Conservation (phyloP, 2,113 vertebrate species). For the Marmota flaviventris region DNA sequence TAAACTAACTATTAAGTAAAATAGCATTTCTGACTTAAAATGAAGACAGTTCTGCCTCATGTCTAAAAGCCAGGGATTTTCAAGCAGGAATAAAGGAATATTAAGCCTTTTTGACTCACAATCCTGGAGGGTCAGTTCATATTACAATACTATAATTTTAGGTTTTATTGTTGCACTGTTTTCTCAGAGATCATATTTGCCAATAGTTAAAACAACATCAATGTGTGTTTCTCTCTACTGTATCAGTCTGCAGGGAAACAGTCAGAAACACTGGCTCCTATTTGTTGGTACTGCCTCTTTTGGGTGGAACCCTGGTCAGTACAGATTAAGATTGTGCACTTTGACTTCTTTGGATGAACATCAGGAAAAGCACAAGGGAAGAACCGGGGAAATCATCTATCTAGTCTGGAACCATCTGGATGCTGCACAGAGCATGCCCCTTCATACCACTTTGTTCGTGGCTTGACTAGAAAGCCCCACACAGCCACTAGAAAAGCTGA, state of each 20-base stretch:
- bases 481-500: neutral
- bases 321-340: neutral
- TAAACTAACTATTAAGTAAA: neutral
- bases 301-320: neutral
- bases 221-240: neutral
- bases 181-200: neutral
- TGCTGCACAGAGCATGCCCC: neutral
- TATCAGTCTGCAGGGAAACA: neutral
- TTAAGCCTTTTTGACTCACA: neutral
- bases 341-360: neutral
- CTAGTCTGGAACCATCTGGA: neutral
- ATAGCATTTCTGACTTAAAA: neutral
- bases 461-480: neutral
- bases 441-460: neutral
- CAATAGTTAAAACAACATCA: neutral
- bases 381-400: rapidly evolving
- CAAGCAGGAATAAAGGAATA: neutral
- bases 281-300: neutral
- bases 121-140: neutral
- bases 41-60: neutral
- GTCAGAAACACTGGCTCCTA: neutral
- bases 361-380: neutral
- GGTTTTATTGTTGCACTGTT: neutral
- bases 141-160: neutral
- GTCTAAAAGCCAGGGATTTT: neutral